Conservation (phyloP, 2,113 vertebrate genomes). For the Rhombomys opimus region DNA sequence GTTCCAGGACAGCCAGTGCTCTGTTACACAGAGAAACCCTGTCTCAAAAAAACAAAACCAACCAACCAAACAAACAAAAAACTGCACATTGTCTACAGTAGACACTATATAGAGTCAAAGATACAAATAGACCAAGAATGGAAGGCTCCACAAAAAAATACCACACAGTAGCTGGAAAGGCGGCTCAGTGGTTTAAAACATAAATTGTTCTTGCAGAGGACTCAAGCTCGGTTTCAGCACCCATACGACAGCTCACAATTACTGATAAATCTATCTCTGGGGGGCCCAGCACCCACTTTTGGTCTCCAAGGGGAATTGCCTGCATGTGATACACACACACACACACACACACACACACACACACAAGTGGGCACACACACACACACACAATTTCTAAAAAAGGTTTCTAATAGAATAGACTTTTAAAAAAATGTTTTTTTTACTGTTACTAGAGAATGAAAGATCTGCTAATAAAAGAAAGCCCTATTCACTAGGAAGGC, state of each 20-base stretch:
- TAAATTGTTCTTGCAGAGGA: not conserved
- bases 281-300: not conserved
- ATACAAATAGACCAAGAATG: not conserved
- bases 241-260: not conserved
- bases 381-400: not conserved
- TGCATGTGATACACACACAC: not conserved
- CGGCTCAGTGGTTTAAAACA: not conserved
- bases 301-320: not conserved
- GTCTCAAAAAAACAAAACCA: no score
- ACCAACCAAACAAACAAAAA: not conserved
- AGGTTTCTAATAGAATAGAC: not conserved
- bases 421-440: not conserved
- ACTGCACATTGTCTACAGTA: not conserved
- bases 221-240: not conserved
- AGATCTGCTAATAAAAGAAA: not conserved
- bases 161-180: not conserved
- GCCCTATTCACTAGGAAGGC: not conserved
- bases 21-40: no score
- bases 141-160: not conserved
- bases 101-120: not conserved
- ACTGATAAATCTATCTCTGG: not conserved
- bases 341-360: not conserved
- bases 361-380: not conserved
- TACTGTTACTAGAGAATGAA: not conserved
- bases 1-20: no score